A percentile compares a stretch with the other conserved stretches of the same genome.
Evolutionary conservation across 1,140 invertebrate genomes (phyloP).

Genomic region (Eubasilissa regina): DNA sequence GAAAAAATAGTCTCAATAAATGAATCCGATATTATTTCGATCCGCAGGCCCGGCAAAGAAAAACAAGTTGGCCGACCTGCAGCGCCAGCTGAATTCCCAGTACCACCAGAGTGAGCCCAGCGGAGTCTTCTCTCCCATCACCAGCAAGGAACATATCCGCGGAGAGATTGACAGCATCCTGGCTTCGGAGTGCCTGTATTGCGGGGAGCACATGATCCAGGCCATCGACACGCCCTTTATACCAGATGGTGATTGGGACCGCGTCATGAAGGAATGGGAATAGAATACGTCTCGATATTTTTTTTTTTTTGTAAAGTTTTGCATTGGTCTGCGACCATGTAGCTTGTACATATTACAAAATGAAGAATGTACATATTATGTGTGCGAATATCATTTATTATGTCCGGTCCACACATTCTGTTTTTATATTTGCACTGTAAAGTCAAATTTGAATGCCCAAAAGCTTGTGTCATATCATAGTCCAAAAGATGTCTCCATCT

Average conservation of each 20-base stretch:
- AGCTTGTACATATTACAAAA: too few species aligned
- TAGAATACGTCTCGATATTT: conserved; percentile 65
- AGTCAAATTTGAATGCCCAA: too few species aligned
- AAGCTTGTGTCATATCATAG: too few species aligned
- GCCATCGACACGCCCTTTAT: conserved; percentile 91
- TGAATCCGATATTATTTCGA: neutral
- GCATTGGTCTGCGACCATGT: too few species aligned
- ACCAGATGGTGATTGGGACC: conserved; percentile 85
- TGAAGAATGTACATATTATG: too few species aligned
- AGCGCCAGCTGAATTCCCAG: conserved; percentile 76
- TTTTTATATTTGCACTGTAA: too few species aligned
- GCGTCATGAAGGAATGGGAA: conserved; percentile 88
- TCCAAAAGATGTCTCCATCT: too few species aligned
- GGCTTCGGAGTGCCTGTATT: conserved; percentile 93
- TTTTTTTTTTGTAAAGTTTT: neutral
- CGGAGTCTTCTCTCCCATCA: conserved; percentile 74
- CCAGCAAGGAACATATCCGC: conserved; percentile 80
- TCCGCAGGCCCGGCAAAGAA: conserved; percentile 73
- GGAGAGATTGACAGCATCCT: conserved; percentile 91
- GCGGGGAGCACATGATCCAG: conserved; percentile 93
- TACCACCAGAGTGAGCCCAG: conserved; percentile 72
- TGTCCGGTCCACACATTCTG: too few species aligned
- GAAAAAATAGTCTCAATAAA: too few species aligned
- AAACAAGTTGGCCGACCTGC: conserved; percentile 76
- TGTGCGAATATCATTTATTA: too few species aligned